Evolutionary conservation across 2,888 invertebrate genomes (phyloP).

Genomic region (Phasia obesa): DNA sequence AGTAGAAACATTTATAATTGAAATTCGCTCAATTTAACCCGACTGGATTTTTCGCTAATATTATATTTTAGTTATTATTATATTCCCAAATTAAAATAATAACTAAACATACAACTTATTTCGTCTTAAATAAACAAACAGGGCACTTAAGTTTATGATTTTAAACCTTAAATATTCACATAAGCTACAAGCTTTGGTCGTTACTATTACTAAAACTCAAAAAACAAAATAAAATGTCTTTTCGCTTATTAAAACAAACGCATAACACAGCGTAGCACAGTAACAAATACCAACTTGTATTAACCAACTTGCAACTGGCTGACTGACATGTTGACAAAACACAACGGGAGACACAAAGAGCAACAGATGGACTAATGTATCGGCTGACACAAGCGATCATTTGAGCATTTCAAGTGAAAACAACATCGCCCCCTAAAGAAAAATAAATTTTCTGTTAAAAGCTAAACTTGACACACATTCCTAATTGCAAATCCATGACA

Average conservation of each 20-base stretch:
- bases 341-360: conserved; percentile 40
- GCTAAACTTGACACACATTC: conserved; percentile 72
- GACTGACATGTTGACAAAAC: conserved; percentile 71
- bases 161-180: too few relatives aligned
- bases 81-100: too few relatives aligned
- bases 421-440: conserved; percentile 64
- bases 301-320: conserved; percentile 29
- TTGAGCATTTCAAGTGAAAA: conserved; percentile 63
- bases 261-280: background rate
- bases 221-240: background rate
- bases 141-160: too few relatives aligned
- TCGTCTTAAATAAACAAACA: too few relatives aligned
- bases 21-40: too few relatives aligned
- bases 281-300: conserved; percentile 7
- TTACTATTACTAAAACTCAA: too few relatives aligned
- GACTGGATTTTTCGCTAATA: too few relatives aligned
- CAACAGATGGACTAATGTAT: conserved; percentile 14
- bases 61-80: too few relatives aligned
- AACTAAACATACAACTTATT: too few relatives aligned
- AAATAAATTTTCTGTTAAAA: conserved; percentile 60
- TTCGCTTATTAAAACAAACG: background rate
- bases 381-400: conserved; percentile 15
- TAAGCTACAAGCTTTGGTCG: too few relatives aligned
- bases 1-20: background rate
- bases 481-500: conserved; percentile 71